A percentile compares a stretch with the other conserved stretches of the same genome.
Evolutionary conservation across 2,888 invertebrate genomes (phyloP).

Genomic region (Scelioninae gen. 2): DNA sequence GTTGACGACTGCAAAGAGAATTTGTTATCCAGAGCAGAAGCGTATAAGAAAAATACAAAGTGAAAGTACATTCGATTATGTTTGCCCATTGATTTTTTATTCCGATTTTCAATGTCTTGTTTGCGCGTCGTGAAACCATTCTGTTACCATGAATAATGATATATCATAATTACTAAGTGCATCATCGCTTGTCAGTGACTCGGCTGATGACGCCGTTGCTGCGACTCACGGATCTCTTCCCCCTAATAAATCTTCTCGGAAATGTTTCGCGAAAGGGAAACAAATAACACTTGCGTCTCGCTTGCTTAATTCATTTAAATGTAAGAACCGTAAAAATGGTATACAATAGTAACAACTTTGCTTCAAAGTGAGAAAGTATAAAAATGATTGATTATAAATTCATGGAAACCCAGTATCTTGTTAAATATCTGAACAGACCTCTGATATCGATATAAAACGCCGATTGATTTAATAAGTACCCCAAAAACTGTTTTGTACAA

Average conservation of each 20-base stretch:
- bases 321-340: conserved; percentile 52
- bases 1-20: neutral
- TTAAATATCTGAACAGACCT: conserved; percentile 18
- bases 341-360: conserved; percentile 53
- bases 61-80: conserved; percentile 56
- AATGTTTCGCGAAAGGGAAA: conserved; percentile 32
- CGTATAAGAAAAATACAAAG: conserved; percentile 66
- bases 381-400: conserved; percentile 43
- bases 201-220: conserved; percentile 54
- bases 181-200: conserved; percentile 54
- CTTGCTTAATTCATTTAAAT: conserved; percentile 37
- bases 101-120: conserved; percentile 20
- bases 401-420: conserved; percentile 18
- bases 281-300: conserved; percentile 31
- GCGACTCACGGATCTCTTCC: conserved; percentile 28
- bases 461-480: conserved; percentile 31
- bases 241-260: conserved; percentile 14
- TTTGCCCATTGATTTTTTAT: conserved; percentile 34
- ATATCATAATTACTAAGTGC: conserved; percentile 54
- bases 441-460: conserved; percentile 33
- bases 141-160: conserved; percentile 49
- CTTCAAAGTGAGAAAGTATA: conserved; percentile 44
- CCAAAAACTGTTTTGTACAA: conserved; percentile 28
- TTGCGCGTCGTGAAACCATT: conserved; percentile 36
- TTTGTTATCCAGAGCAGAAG: conserved; percentile 39